phyloP scores from a whole-genome alignment of 2,797 vertebrate genomes.

The Xiphorhynchus erythropygius region DNA sequence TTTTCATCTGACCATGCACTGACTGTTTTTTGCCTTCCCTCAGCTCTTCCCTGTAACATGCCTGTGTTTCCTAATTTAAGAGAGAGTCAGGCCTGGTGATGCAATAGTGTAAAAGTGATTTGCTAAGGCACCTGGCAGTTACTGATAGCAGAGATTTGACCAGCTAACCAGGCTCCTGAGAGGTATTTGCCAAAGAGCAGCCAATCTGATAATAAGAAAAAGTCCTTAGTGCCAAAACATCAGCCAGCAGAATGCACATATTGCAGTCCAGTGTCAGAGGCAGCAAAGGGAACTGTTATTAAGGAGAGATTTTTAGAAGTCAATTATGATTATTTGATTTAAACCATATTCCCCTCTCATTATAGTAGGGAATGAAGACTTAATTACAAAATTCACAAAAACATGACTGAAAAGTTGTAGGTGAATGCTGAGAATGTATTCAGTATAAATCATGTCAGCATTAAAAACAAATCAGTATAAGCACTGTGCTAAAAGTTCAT shows the following conservation, averaged over 20 bases:
- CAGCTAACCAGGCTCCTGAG: background rate
- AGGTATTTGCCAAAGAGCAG: background rate
- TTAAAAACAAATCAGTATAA: background rate
- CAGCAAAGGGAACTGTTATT: background rate
- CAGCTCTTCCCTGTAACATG: background rate
- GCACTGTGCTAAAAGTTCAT: background rate
- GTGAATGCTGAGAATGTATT: background rate
- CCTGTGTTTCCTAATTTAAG: background rate
- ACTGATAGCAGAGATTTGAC: background rate
- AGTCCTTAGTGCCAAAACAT: background rate
- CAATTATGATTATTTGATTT: background rate
- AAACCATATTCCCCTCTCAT: background rate
- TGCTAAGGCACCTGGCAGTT: background rate
- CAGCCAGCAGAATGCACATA: background rate
- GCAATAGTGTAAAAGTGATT: background rate
- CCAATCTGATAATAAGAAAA: background rate
- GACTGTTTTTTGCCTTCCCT: background rate
- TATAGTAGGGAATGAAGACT: background rate
- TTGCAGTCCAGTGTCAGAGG: background rate
- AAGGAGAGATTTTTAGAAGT: background rate
- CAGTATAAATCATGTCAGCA: background rate
- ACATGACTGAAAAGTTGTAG: background rate
- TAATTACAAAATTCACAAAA: background rate
- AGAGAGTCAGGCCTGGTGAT: background rate
- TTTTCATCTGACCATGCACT: background rate